These are phyloP conservation scores for Chaetodon trifascialis DNA, from an alignment of 2,113 vertebrate genomes.

Conservation along the genomic window DNA sequence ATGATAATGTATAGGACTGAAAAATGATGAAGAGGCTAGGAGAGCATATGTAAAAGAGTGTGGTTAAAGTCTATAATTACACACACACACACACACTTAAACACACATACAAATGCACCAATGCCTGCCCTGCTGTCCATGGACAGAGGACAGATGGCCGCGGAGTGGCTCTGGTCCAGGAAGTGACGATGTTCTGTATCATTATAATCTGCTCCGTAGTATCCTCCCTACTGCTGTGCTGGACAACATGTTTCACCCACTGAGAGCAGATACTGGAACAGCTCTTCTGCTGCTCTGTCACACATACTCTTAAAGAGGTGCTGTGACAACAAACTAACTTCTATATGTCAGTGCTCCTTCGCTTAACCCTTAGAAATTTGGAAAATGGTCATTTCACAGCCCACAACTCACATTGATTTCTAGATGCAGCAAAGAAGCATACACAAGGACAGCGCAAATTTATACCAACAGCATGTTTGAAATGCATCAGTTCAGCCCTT, in stretches of 20 bases:
- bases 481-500: conserved; percentile 1
- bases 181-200: conserved; percentile 81
- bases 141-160: conserved; percentile 84
- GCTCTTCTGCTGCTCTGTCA: conserved; percentile 62
- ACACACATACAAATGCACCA: conserved; percentile 48
- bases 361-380: conserved; percentile 23
- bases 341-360: conserved; percentile 7
- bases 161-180: conserved; percentile 78
- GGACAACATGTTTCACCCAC: conserved; percentile 83
- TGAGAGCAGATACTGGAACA: conserved; percentile 74
- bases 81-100: conserved; percentile 4
- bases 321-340: conserved; percentile 43
- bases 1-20: neutral
- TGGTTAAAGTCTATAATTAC: conserved; percentile 62
- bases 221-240: conserved; percentile 77
- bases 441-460: conserved; percentile 4
- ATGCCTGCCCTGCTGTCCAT: conserved; percentile 65
- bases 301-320: conserved; percentile 57
- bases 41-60: conserved; percentile 55
- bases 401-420: neutral
- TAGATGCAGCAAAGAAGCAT: neutral
- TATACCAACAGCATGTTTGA: neutral
- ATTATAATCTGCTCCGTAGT: conserved; percentile 84
- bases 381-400: conserved; percentile 5
- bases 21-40: conserved; percentile 41